Evolutionary conservation across 2,797 vertebrate species (phyloP).

Genomic region (Huso huso): DNA sequence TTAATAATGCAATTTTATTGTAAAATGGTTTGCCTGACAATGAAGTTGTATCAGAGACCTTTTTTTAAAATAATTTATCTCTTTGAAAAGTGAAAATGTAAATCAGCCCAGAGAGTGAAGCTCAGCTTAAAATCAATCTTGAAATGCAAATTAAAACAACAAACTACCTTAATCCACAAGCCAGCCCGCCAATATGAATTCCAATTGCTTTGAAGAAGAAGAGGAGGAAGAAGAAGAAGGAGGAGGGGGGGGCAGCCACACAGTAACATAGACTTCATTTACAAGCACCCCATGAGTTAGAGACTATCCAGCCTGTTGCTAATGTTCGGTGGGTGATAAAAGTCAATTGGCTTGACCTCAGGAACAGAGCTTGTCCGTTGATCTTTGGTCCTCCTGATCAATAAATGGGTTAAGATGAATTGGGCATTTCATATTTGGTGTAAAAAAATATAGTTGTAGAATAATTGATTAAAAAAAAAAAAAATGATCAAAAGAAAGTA

Average conservation of each 20-base stretch:
- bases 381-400: too few relatives aligned
- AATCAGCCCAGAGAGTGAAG: not conserved
- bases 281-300: too few relatives aligned
- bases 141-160: conserved; percentile 1
- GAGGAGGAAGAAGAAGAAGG: not conserved
- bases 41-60: conserved; percentile 3
- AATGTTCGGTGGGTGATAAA: too few relatives aligned
- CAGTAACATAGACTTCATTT: too few relatives aligned
- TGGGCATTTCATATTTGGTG: too few relatives aligned
- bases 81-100: not conserved
- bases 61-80: conserved; percentile 11
- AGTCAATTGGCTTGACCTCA: too few relatives aligned
- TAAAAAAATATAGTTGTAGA: not conserved
- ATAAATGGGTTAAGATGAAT: too few relatives aligned
- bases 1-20: conserved; percentile 5
- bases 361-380: too few relatives aligned
- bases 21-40: conserved; percentile 9
- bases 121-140: conserved; percentile 9
- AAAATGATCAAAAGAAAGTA: too few relatives aligned
- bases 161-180: not conserved
- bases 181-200: not conserved
- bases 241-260: too few relatives aligned
- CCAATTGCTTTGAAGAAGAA: not conserved
- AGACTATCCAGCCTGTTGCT: too few relatives aligned
- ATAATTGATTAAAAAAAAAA: not conserved